Evolutionary conservation across 2,797 vertebrate genomes (phyloP).

Genomic region (Bradypodion pumilum): DNA sequence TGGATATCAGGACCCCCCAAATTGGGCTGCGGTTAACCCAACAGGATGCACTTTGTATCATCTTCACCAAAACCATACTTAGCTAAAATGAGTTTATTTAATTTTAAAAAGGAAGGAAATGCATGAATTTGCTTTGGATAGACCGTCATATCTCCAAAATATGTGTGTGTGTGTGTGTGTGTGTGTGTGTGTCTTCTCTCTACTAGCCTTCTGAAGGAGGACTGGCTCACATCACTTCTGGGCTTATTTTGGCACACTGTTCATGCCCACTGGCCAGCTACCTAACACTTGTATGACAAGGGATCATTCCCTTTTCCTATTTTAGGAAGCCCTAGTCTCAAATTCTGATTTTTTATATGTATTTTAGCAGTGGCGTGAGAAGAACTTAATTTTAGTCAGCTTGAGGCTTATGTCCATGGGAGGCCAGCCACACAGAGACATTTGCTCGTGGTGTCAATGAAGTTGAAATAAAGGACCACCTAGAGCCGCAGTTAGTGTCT

Average conservation of each 20-base stretch:
- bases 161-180: background rate
- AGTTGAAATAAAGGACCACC: slow-evolving; percentile 10
- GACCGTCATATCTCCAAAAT: background rate
- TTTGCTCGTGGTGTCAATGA: background rate
- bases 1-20: too few species aligned
- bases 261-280: background rate
- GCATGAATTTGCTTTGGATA: too few species aligned
- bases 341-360: too few species aligned
- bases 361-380: background rate
- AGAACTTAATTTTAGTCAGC: background rate
- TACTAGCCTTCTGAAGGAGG: background rate
- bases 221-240: background rate
- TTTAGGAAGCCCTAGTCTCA: background rate
- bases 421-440: background rate
- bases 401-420: background rate
- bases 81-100: too few species aligned
- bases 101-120: background rate
- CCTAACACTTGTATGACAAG: background rate
- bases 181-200: too few species aligned
- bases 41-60: too few species aligned
- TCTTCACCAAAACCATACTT: too few species aligned
- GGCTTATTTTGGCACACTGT: background rate
- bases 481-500: slow-evolving; percentile 3
- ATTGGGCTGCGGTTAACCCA: too few species aligned
- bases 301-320: background rate